phyloP scores from a whole-genome alignment of 2,797 vertebrate genomes.

The Scomberomorus guttatus region DNA sequence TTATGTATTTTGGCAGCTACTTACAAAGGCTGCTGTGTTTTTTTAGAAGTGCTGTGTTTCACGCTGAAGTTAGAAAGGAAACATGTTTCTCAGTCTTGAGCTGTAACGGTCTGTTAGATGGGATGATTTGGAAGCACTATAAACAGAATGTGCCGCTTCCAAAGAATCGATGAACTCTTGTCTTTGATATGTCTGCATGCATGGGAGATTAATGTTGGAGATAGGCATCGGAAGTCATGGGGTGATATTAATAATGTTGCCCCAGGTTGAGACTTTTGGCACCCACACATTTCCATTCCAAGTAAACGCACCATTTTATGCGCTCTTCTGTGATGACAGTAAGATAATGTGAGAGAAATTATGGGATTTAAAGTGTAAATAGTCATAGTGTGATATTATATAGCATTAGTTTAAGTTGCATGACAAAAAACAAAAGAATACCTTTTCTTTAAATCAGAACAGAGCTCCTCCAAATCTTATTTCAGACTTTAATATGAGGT shows the following conservation, averaged over 20 bases:
- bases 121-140: constrained; percentile 9
- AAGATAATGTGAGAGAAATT: background rate
- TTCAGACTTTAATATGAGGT: constrained; percentile 35
- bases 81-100: constrained; percentile 5
- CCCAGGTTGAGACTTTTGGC: constrained; percentile 35
- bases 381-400: background rate
- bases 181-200: constrained; percentile 22
- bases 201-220: constrained; percentile 24
- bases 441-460: constrained; percentile 21
- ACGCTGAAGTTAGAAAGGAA: background rate
- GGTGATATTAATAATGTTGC: constrained; percentile 25
- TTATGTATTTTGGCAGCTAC: constrained; percentile 1
- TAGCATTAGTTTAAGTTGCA: background rate
- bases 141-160: constrained; percentile 21
- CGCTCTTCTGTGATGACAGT: background rate
- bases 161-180: background rate
- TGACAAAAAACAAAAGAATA: background rate
- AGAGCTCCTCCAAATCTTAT: constrained; percentile 23
- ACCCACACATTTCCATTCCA: constrained; percentile 16
- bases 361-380: background rate
- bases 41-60: constrained; percentile 5
- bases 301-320: background rate
- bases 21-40: constrained; percentile 22
- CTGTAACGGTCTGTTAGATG: constrained; percentile 12
- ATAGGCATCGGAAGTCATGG: constrained; percentile 7